A percentile compares a stretch with the other conserved stretches of the same genome.
Evolutionary conservation across 1,140 invertebrate genomes (phyloP).

Genomic region (Drosophila subobscura): DNA sequence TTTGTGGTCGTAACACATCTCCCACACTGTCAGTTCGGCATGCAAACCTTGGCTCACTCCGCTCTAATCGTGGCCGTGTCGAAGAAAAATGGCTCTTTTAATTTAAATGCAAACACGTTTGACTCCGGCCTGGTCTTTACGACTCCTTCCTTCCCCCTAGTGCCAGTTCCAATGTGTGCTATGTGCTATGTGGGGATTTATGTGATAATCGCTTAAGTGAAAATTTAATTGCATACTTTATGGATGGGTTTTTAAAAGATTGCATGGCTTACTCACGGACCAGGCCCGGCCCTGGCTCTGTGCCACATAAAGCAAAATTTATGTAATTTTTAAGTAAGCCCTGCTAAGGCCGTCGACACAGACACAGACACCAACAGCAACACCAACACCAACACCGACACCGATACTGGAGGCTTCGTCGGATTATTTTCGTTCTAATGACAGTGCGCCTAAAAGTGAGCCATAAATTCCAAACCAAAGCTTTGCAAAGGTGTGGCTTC

Average conservation of each 20-base stretch:
- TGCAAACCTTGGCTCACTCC: slow-evolving; percentile 12
- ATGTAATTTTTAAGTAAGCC: slow-evolving; percentile 81
- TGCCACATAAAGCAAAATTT: slow-evolving; percentile 76
- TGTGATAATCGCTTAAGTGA: slow-evolving; percentile 84
- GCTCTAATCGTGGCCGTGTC: slow-evolving; percentile 43
- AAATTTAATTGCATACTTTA: slow-evolving; percentile 84
- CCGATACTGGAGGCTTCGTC: slow-evolving; percentile 6
- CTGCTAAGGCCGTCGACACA: slow-evolving; percentile 37
- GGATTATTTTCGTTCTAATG: slow-evolving; percentile 77
- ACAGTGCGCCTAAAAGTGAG: slow-evolving; percentile 77
- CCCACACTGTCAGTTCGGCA: slow-evolving; percentile 1
- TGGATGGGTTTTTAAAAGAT: slow-evolving; percentile 79
- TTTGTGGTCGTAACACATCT: slow-evolving; percentile 54
- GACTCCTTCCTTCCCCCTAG: slow-evolving; percentile 7
- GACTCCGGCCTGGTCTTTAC: slow-evolving; percentile 42
- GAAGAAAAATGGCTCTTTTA: slow-evolving; percentile 84
- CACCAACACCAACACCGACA: not conserved
- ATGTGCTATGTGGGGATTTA: slow-evolving; percentile 69
- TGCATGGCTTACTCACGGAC: slow-evolving; percentile 14
- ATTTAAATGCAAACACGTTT: slow-evolving; percentile 84
- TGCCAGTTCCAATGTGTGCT: slow-evolving; percentile 14
- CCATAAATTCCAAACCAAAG: slow-evolving; percentile 66
- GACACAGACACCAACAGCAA: not conserved
- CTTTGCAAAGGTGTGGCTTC: slow-evolving; percentile 47
- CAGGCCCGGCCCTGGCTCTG: slow-evolving; percentile 40